Base-by-base conservation (phyloP, 1,140 invertebrate genomes). In the Belonocnema kinseyi region DNA sequence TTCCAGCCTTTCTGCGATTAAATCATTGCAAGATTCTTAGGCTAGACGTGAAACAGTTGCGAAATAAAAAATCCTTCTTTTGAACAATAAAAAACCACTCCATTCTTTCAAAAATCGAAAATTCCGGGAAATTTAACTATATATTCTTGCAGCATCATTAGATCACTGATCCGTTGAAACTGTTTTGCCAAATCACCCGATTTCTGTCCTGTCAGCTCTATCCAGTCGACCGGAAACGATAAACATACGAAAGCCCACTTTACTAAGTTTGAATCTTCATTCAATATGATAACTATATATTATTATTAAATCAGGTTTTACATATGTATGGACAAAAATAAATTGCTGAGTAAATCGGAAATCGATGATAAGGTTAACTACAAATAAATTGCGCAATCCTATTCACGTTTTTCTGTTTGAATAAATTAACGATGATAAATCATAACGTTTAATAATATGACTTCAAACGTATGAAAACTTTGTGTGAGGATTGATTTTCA, bases 81-180 rank as follows among this genome's bases (percentile, higher is more conserved):
- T 40, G 16, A 80, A 26, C 76, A 83, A 52, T 54, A 80, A 73
- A 83, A 85, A 66, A 21, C 70, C 17, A 75, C 74, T 53, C 79
- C 81, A 78, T 77, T 81, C 16, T 83, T 82, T 52, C 78, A 82
- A 66, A 82, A 84, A 61, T 78, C 83, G 70, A 66, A 80, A 12
- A 13, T 73, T 5, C 77, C 82, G 17, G 84, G 83, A 79, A 75
- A 77, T 13, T 84, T 72, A 82, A 83, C 16, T 85, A 85, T 72
- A 71, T 85, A 40, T 66, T 56, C 21, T 51, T 85, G 50, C 72
- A 78, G 17, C 77, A 83, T 26, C 79, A 78, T 33, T 72, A 86
- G 72, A 81, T 82, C 14, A 75, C 50, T n/a, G 53, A 79, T 8
- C 85, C 85, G 14, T 50, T 83, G 54, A 85, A 80, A 82, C 74